phyloP scores from a whole-genome alignment of 1,140 invertebrate species.

The Lordiphosa stackelbergi region DNA sequence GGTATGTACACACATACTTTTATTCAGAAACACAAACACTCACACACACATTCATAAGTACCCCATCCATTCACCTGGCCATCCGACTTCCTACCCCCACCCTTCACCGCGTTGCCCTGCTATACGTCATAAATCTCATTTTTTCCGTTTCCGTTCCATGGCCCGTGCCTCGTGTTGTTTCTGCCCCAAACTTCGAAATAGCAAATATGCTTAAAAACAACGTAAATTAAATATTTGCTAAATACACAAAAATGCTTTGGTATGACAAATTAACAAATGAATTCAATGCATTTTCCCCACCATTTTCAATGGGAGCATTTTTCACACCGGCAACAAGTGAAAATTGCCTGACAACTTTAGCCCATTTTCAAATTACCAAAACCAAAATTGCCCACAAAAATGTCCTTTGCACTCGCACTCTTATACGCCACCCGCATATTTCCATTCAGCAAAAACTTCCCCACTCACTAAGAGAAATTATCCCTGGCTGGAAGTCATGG shows the following conservation, averaged over 20 bases:
- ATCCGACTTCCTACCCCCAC: constrained; percentile 9
- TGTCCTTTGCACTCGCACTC: constrained; percentile 23
- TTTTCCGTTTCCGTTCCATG: constrained; percentile 68
- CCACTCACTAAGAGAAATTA: constrained; percentile 31
- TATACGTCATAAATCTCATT: constrained; percentile 72
- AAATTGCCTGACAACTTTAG: constrained; percentile 17
- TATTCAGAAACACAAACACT: constrained; percentile 35
- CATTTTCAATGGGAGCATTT: background rate
- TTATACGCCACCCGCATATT: constrained; percentile 38
- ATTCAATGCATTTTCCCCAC: background rate
- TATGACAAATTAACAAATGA: background rate
- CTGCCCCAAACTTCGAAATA: constrained; percentile 6
- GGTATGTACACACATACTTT: constrained; percentile 59
- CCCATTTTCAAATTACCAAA: constrained; percentile 25
- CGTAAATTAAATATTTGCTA: constrained; percentile 37
- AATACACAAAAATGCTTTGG: constrained; percentile 1
- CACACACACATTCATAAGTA: constrained; percentile 30
- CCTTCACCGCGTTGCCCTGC: constrained; percentile 27
- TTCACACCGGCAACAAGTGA: constrained; percentile 44
- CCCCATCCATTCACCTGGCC: constrained; percentile 13
- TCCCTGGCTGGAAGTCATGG: constrained; percentile 27
- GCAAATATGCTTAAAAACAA: constrained; percentile 11
- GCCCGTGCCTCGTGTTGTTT: constrained; percentile 17
- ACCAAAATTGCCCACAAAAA: constrained; percentile 17
- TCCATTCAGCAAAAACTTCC: constrained; percentile 23